Base-by-base conservation (phyloP, 2,113 vertebrate species). In the Trematomus loennbergii region DNA sequence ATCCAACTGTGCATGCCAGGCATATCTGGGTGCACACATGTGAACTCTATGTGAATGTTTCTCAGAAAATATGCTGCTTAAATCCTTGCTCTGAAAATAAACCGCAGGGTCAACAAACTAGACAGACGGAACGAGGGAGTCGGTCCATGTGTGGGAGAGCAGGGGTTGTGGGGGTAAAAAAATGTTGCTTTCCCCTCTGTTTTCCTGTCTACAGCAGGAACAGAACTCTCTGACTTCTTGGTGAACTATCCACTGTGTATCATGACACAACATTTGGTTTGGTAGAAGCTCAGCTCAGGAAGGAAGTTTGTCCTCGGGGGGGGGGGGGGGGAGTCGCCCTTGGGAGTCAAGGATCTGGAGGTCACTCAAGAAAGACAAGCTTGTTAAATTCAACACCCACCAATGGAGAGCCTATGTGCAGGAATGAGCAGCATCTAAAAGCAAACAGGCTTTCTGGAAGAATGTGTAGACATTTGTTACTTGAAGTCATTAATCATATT, bases 61-160 rank as follows among this genome's bases (percentile, higher is more conserved):
- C 54, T 67, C 25, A 12, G 40, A 61, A 83, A 87, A 84, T 62
- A 88, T 78, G 81, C 58, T 49, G 76, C 57, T 85, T 75, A 53
- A 88, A 89, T 83, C 76, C 82, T n/a, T 0, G 12, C 1, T 88
- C 86, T 88, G 88, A 88, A 93, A 92, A 92, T 88, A 94, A 90
- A 83, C 72, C 64, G 1, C 63, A 71, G 70, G 83, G 73, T 87
- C 81, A 82, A 82, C 63, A 90, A 86, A 89, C 72, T 77, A 75
- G 60, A 60, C 29, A 3, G 36, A 40, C 65, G 17, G 69, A 60
- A 33, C 68, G 84, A 81, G 62, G 78, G 48, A 75, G 71, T 61
- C 58, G 18, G 36, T 85, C 54, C 49, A 64, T 75, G 60, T 81
- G 74, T 72, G 81, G 72, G 75, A 53, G 54, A 46, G 58, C 9